Percentiles rank a stretch among this genome's conserved stretches.
These are phyloP conservation scores for Linnaemya vulpina DNA, from an alignment of 2,888 invertebrate species.

Conservation along the genomic window DNA sequence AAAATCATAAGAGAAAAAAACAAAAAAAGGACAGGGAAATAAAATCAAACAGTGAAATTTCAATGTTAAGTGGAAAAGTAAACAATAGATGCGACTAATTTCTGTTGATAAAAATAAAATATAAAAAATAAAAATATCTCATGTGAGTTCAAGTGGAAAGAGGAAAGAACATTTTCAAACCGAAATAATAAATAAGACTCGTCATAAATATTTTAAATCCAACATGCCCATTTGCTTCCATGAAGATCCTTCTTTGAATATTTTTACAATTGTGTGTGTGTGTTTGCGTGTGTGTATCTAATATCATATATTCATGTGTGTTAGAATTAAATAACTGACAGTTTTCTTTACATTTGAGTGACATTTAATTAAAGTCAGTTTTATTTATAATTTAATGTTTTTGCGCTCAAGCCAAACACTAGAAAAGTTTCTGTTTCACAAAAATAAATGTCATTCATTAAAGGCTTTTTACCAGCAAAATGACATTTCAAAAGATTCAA, in stretches of 20 bases:
- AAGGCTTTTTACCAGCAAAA: conserved; percentile 18
- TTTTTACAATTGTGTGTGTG: not conserved
- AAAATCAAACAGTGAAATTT: conserved; percentile 33
- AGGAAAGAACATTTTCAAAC: conserved; percentile 4
- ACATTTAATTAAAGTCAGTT: conserved; percentile 59
- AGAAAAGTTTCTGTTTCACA: conserved; percentile 23
- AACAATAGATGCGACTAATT: conserved; percentile 62
- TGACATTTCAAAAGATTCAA: conserved; percentile 10
- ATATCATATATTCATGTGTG: not conserved
- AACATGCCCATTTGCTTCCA: not conserved
- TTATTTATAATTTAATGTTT: conserved; percentile 46
- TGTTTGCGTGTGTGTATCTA: not conserved
- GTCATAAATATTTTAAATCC: conserved; percentile 38
- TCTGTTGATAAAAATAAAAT: conserved; percentile 27
- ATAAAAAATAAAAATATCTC: conserved; percentile 39
- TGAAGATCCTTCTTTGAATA: not conserved
- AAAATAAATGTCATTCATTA: conserved; percentile 30
- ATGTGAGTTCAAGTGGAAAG: conserved; percentile 6
- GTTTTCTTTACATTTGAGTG: conserved; percentile 43
- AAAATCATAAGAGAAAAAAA: conserved; percentile 11
- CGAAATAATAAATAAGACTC: conserved; percentile 19
- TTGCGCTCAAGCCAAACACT: conserved; percentile 33
- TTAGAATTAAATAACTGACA: conserved; percentile 53
- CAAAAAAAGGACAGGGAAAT: not conserved
- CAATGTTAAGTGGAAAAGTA: conserved; percentile 67